Base-by-base conservation (phyloP, 2,113 vertebrate species). In the Picathartes gymnocephalus region DNA sequence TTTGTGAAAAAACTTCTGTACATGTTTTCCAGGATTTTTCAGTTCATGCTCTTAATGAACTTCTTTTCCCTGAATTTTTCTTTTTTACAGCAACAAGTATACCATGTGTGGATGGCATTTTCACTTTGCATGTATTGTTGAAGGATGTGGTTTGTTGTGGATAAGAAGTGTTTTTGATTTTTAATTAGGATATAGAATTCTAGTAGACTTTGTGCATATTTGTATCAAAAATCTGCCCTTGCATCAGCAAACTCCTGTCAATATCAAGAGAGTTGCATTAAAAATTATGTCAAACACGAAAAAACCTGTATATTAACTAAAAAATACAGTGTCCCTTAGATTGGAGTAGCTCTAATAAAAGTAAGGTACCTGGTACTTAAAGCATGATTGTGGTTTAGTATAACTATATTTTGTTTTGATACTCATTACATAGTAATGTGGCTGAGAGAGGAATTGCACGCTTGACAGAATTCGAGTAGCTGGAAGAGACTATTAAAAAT, bases 21-120 rank as follows among this genome's bases (percentile, higher is more conserved):
- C 1, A 0, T 2, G 1, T 48, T 56, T 86, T 61, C 30, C 47
- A 27, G 15, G 42, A 15, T 13, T 53, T 64, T 89, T 66, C 37
- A 56, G 47, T 64, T 56, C 12, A 3, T 37, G 25, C 10, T 86
- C 3, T 81, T 77, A 0, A 9, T 21, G 13, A 61, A 23, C 21
- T 61, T 78, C 25, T 61, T 61, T 73, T 22, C 7, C 7, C 4
- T 45, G 15, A 28, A 31, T 37, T 53, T 69, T 72, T 33, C 7
- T 76, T 64, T 74, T 71, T 61, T 7, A 11, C 8, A 60, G 24
- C 30, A 44, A 10, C 19, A 71, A 7, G n/a, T 62, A 16, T 17
- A n/a, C 3, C 2, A 2, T 1, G 1, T 62, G 13, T 33, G 21
- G 25, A 10, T 79, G 8, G 4, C 3, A 1, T 86, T 70, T 92